Percentiles rank a stretch among this genome's conserved stretches.
phyloP scores from a whole-genome alignment of 2,888 invertebrate species.

The Drosophila limbata region DNA sequence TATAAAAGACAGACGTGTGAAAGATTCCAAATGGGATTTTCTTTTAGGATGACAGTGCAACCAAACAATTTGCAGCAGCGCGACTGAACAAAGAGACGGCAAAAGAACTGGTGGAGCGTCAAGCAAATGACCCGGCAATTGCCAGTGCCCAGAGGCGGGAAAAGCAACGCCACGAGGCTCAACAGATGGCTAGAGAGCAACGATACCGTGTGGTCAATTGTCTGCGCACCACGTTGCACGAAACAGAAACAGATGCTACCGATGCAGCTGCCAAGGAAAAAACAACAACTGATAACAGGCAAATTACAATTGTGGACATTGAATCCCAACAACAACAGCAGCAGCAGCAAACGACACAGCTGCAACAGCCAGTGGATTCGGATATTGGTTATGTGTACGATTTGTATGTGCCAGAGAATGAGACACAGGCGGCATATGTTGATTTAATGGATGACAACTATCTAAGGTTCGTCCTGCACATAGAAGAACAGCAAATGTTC shows the following conservation, averaged over 20 bases:
- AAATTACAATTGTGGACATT: constrained; percentile 87
- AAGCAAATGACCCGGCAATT: constrained; percentile 83
- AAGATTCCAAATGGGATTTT: neutral
- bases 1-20: neutral
- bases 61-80: constrained; percentile 84
- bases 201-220: constrained; percentile 88
- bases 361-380: constrained; percentile 74
- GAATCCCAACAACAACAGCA: constrained; percentile 82
- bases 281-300: constrained; percentile 26
- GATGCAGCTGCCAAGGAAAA: constrained; percentile 27
- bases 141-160: constrained; percentile 84
- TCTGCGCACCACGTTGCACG: constrained; percentile 85
- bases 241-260: constrained; percentile 39
- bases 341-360: constrained; percentile 39
- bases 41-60: constrained; percentile 85
- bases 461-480: constrained; percentile 85
- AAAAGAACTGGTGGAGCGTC: constrained; percentile 85
- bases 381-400: constrained; percentile 88
- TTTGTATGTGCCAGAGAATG: constrained; percentile 87
- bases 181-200: constrained; percentile 86
- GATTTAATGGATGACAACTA: constrained; percentile 84
- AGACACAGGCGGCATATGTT: constrained; percentile 85
- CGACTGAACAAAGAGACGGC: constrained; percentile 86
- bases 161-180: constrained; percentile 85
- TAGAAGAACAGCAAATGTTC: constrained; percentile 84